A percentile compares a stretch with the other conserved stretches of the same genome.
Conservation (phyloP, 53 echinoderm and acorn worm genomes). For the Zoroaster sp. region DNA sequence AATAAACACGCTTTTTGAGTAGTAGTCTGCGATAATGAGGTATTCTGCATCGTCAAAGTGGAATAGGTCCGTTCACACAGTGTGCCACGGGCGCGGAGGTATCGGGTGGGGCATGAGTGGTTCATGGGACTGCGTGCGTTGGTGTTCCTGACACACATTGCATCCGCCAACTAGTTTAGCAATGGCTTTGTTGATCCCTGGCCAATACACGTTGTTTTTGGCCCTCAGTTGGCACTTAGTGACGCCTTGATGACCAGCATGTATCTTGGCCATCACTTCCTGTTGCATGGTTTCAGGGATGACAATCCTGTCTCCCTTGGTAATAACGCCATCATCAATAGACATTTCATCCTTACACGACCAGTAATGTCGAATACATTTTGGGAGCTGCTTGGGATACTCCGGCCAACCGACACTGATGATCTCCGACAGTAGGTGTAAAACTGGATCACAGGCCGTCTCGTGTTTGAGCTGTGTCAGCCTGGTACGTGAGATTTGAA, state of each 20-base stretch:
- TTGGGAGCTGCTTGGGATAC: background rate
- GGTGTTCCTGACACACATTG: slow-evolving; percentile 26
- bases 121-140: slow-evolving; percentile 17
- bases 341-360: slow-evolving; percentile 42
- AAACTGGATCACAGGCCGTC: no score
- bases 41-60: no score
- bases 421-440: background rate
- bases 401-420: slow-evolving; percentile 37
- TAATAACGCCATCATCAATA: slow-evolving; percentile 37
- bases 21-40: slow-evolving; percentile 19
- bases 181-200: slow-evolving; percentile 51
- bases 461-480: no score
- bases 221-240: slow-evolving; percentile 50
- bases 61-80: slow-evolving; percentile 43
- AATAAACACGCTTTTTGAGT: no score
- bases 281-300: slow-evolving; percentile 30
- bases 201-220: slow-evolving; percentile 40
- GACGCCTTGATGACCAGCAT: slow-evolving; percentile 47
- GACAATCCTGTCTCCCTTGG: slow-evolving; percentile 35
- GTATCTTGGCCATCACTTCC: slow-evolving; percentile 14
- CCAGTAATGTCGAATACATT: slow-evolving; percentile 14
- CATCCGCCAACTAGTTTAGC: slow-evolving; percentile 17
- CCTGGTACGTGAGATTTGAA: no score
- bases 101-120: slow-evolving; percentile 44
- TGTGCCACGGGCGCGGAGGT: slow-evolving; percentile 38